Percentiles rank a stretch among this genome's conserved stretches.
Conservation (phyloP, 2,797 vertebrate genomes). For the Clamator glandarius region DNA sequence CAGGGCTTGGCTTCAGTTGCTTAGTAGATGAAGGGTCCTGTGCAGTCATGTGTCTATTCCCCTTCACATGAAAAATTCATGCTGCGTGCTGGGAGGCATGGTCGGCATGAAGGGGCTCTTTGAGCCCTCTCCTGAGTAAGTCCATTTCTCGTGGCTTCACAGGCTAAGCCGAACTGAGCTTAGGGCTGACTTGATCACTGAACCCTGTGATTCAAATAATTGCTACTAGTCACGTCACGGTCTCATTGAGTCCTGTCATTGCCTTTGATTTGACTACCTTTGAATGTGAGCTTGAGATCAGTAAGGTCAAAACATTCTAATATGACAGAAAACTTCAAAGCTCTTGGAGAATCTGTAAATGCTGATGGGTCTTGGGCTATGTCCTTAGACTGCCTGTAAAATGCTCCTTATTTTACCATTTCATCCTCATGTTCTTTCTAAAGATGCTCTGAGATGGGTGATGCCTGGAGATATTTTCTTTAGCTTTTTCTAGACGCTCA, state of each 20-base stretch:
- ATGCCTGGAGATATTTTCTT: conserved; percentile 33
- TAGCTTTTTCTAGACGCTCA: not conserved
- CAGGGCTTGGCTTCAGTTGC: not conserved
- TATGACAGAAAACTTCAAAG: not conserved
- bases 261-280: conserved; percentile 1
- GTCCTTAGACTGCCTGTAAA: not conserved
- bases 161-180: not conserved
- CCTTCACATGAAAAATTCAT: not conserved
- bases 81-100: accelerated
- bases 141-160: accelerated
- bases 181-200: not conserved
- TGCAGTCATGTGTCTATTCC: not conserved
- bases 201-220: not conserved
- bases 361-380: not conserved
- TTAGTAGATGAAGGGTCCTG: not conserved
- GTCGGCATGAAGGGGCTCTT: not conserved
- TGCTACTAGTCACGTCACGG: not conserved
- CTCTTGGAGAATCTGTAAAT: not conserved
- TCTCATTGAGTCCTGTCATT: not conserved
- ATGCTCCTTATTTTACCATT: not conserved
- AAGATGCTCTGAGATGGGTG: not conserved
- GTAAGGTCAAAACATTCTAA: not conserved
- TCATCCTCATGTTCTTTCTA: not conserved
- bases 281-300: not conserved
- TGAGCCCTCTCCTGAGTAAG: not conserved